These are phyloP conservation scores for Rhynchotus rufescens DNA, from an alignment of 2,797 vertebrate genomes.

Conservation along the genomic window DNA sequence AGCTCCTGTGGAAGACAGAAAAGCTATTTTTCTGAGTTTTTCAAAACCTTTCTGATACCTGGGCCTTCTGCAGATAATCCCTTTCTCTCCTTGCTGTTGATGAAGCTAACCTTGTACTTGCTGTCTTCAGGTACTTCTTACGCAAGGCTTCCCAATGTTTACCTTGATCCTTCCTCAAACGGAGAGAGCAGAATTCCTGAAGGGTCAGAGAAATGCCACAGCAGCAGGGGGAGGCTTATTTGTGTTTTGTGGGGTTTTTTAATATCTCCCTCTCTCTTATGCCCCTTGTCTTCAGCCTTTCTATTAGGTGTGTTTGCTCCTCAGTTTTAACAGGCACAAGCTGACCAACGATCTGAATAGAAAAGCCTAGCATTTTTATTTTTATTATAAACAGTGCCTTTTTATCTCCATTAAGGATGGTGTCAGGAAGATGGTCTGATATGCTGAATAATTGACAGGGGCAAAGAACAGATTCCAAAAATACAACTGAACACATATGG, in stretches of 20 bases:
- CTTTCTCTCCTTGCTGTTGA: no score
- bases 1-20: no score
- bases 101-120: background rate
- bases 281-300: no score
- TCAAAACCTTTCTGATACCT: no score
- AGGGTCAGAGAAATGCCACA: background rate
- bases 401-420: no score
- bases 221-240: background rate
- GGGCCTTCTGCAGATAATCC: no score
- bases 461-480: no score
- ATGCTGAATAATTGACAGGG: no score
- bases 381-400: background rate
- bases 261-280: no score
- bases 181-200: background rate
- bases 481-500: no score
- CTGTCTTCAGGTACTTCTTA: background rate
- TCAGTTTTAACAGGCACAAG: background rate
- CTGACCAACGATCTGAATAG: background rate
- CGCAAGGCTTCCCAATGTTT: background rate
- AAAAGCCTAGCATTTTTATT: background rate
- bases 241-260: background rate
- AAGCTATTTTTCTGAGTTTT: no score
- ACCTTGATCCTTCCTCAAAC: background rate
- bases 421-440: no score
- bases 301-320: background rate